phyloP scores from a whole-genome alignment of 2,797 vertebrate species.

The Darevskia mixta region DNA sequence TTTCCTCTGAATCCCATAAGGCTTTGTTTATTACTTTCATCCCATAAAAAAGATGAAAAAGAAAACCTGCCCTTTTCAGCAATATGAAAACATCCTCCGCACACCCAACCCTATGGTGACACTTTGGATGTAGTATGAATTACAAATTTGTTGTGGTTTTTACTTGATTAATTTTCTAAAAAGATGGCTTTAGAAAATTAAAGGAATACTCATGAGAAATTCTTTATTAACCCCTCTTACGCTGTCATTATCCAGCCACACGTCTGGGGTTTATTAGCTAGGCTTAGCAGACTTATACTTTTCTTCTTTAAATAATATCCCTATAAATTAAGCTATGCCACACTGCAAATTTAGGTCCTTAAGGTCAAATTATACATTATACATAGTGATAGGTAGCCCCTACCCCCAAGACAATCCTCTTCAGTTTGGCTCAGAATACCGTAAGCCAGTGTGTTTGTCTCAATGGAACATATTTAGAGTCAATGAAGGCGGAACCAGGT shows the following conservation, averaged over 20 bases:
- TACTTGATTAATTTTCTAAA: not conserved
- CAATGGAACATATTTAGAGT: too few relatives aligned
- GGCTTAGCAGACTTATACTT: not conserved
- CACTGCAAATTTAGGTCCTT: not conserved
- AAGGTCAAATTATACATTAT: too few relatives aligned
- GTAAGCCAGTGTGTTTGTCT: too few relatives aligned
- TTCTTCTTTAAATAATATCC: not conserved
- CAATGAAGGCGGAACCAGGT: too few relatives aligned
- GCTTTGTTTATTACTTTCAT: constrained; percentile 7
- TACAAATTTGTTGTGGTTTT: not conserved
- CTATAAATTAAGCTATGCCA: too few relatives aligned
- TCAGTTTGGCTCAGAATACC: too few relatives aligned
- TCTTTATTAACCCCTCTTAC: not conserved
- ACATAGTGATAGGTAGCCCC: too few relatives aligned
- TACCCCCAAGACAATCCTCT: too few relatives aligned
- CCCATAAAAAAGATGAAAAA: not conserved
- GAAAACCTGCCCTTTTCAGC: not conserved
- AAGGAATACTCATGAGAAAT: not conserved
- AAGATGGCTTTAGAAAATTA: not conserved
- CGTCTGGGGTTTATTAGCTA: not conserved
- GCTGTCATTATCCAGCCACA: not conserved
- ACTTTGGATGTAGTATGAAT: constrained; percentile 19
- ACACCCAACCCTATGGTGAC: not conserved
- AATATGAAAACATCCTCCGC: not conserved
- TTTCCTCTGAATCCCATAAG: constrained; percentile 5